These are phyloP conservation scores for Gouania willdenowi DNA, from an alignment of 2,797 vertebrate genomes.

Conservation along the genomic window DNA sequence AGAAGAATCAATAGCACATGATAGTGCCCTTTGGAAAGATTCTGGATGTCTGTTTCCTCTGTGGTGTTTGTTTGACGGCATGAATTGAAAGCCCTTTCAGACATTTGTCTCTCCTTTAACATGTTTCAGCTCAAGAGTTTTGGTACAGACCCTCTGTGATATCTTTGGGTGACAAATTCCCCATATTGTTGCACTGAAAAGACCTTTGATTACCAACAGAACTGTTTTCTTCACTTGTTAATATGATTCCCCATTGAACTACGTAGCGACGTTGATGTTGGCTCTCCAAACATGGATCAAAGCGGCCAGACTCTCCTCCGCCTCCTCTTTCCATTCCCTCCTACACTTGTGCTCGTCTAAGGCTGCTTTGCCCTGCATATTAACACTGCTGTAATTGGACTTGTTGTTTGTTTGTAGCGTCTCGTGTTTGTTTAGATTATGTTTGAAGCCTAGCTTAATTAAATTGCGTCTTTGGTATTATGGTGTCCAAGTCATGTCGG, in stretches of 20 bases:
- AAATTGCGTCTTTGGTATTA: conserved; percentile 49
- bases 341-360: conserved; percentile 18
- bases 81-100: conserved; percentile 30
- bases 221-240: conserved; percentile 14
- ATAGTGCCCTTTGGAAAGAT: neutral
- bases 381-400: conserved; percentile 61
- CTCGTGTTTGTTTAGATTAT: conserved; percentile 59
- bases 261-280: conserved; percentile 22
- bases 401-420: conserved; percentile 58
- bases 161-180: conserved; percentile 19
- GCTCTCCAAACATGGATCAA: conserved; percentile 48
- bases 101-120: conserved; percentile 17
- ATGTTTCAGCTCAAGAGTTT: conserved; percentile 7
- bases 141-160: conserved; percentile 15
- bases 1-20: conserved; percentile 28
- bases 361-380: conserved; percentile 54
- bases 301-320: conserved; percentile 18
- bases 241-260: conserved; percentile 19
- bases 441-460: conserved; percentile 64
- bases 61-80: conserved; percentile 17
- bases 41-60: conserved; percentile 11
- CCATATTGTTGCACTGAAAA: conserved; percentile 3
- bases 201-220: conserved; percentile 27
- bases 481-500: conserved; percentile 26
- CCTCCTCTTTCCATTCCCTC: conserved; percentile 20